These are phyloP conservation scores for Parapristionchus giblindavisi DNA, from an alignment of 2,888 invertebrate genomes.

Conservation along the genomic window DNA sequence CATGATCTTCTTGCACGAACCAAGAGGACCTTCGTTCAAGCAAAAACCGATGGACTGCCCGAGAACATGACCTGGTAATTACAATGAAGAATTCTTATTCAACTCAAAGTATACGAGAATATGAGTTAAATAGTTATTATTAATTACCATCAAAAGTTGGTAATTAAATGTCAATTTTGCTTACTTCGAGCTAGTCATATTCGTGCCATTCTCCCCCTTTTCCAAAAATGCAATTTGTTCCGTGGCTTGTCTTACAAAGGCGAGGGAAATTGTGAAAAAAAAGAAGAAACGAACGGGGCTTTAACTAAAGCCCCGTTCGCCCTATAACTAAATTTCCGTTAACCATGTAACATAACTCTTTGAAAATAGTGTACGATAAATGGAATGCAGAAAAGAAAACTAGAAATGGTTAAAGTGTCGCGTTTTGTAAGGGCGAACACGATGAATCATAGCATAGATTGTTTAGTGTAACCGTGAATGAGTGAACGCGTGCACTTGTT, in stretches of 20 bases:
- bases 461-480: background rate
- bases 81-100: too few species aligned
- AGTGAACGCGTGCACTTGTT: background rate
- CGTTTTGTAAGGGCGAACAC: background rate
- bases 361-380: too few species aligned
- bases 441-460: constrained; percentile 1
- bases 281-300: background rate
- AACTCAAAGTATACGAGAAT: too few species aligned
- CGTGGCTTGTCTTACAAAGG: background rate
- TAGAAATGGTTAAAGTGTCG: constrained; percentile 2
- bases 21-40: too few species aligned
- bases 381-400: too few species aligned
- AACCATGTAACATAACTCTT: too few species aligned
- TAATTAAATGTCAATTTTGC: too few species aligned
- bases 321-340: too few species aligned
- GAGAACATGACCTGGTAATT: constrained; percentile 8
- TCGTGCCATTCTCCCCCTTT: background rate
- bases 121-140: too few species aligned
- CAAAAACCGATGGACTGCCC: constrained; percentile 17
- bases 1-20: constrained; percentile 7
- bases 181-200: background rate
- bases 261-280: background rate
- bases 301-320: too few species aligned
- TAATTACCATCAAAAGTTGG: too few species aligned
- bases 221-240: background rate